phyloP scores from a whole-genome alignment of 2,797 vertebrate genomes.

The Lutjanus argentimaculatus region DNA sequence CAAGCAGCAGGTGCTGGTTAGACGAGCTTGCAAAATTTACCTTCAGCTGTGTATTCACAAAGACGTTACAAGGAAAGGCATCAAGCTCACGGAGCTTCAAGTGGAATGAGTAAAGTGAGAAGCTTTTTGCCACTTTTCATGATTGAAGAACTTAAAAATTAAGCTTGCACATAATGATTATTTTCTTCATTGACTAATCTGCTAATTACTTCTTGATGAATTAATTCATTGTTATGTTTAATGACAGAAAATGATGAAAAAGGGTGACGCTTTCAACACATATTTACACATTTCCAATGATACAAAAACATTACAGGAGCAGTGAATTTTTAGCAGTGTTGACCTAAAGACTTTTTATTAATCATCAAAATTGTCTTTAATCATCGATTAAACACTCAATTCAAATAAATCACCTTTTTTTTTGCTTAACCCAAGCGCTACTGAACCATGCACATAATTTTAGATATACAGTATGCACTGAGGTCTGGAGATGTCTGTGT shows the following conservation, averaged over 20 bases:
- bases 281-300: no score
- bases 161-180: not conserved
- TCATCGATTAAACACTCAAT: not conserved
- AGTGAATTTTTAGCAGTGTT: no score
- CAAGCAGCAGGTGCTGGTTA: conserved; percentile 65
- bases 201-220: not conserved
- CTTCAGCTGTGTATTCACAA: conserved; percentile 42
- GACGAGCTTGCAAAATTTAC: conserved; percentile 52
- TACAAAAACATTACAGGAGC: no score
- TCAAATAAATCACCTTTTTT: not conserved
- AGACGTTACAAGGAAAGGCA: conserved; percentile 24
- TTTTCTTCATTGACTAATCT: conserved; percentile 27
- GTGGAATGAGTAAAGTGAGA: not conserved
- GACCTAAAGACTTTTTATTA: not conserved
- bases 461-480: not conserved
- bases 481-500: not conserved
- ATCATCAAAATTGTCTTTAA: not conserved
- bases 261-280: no score
- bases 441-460: not conserved
- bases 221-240: conserved; percentile 1
- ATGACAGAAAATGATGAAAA: not conserved
- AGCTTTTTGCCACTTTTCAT: not conserved
- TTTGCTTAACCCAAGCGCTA: not conserved
- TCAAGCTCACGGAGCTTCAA: conserved; percentile 17
- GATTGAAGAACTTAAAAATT: not conserved